phyloP scores from a whole-genome alignment of 1,140 invertebrate species.

The Adelges cooleyi region DNA sequence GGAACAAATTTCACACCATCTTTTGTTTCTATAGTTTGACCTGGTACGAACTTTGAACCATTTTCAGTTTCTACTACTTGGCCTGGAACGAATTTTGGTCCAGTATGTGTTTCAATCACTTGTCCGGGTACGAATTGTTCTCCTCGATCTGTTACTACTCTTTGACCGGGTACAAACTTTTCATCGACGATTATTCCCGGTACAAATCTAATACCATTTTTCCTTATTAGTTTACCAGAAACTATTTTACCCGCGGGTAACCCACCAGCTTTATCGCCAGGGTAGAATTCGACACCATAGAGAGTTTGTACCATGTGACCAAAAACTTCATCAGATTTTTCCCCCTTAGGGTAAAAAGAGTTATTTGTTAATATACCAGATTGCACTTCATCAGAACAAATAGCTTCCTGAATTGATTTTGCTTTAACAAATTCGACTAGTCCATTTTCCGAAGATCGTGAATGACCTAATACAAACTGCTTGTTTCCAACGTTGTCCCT shows the following conservation, averaged over 20 bases:
- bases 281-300: constrained; percentile 56
- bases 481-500: constrained; percentile 42
- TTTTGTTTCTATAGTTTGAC: constrained; percentile 55
- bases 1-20: constrained; percentile 56
- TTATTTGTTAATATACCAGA: constrained; percentile 30
- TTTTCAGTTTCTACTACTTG: constrained; percentile 55
- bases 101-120: constrained; percentile 44
- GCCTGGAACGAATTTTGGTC: constrained; percentile 56
- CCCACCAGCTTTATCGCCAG: constrained; percentile 42
- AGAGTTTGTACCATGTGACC: constrained; percentile 56
- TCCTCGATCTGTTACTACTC: constrained; percentile 53
- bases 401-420: constrained; percentile 14
- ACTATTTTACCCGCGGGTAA: constrained; percentile 48
- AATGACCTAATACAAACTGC: constrained; percentile 45
- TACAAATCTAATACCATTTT: constrained; percentile 52
- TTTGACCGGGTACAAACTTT: constrained; percentile 57
- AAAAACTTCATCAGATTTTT: constrained; percentile 45
- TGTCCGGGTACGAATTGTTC: constrained; percentile 55
- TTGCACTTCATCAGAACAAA: constrained; percentile 23
- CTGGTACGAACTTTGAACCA: constrained; percentile 57
- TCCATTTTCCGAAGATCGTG: constrained; percentile 40
- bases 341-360: constrained; percentile 19
- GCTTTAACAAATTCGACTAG: neutral
- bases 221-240: constrained; percentile 51
- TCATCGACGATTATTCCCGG: constrained; percentile 55